Evolutionary conservation across 2,113 vertebrate genomes (phyloP), one percentile per base, ranked within the genome.

Genomic region (Suricata suricatta): DNA sequence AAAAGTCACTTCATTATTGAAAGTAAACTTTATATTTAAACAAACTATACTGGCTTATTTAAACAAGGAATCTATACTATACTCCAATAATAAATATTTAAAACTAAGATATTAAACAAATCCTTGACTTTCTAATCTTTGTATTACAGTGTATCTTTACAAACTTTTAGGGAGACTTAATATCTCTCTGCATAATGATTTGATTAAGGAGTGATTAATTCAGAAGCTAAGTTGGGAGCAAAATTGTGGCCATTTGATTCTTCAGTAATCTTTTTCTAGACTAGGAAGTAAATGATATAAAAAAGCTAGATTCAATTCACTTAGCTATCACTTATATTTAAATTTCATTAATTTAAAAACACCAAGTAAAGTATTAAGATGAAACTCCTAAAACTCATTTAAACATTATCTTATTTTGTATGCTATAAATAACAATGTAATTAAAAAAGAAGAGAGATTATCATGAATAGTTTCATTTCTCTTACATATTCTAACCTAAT

Each of bases 71-170:
- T 1, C 3, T 68, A 3, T 2, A 57, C 27, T 17, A 64, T 29
- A 91, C 19, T 90, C 10, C 83, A 96, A 10, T 88, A 94, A 79
- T 17, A 88, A 96, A 88, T 87, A 96, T 47, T 79, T 5, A 88
- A 96, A 96, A 47, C 38, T 66, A 81, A 52, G 27, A 74, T 52
- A 54, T 41, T 88, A 92, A 54, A 87, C 79, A 60, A 64, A 92
- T 23, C 33, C 8, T 95, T 90, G 27, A 76, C 6, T 76, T 94
- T 92, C 23, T 63, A 50, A 86, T 82, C 63, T 95, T 69, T 71
- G 19, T 35, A 69, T 41, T 3, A 86, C 5, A 83, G 4, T 27
- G 1, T 38, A 60, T 50, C 10, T 85, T 94, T 76, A 47, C 2
- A 60, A 82, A 63, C 27, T 79, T 83, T 83, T 71, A 57, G 29